These are phyloP conservation scores for Dichetophora obliterata DNA, from an alignment of 2,888 invertebrate species.

Conservation along the genomic window DNA sequence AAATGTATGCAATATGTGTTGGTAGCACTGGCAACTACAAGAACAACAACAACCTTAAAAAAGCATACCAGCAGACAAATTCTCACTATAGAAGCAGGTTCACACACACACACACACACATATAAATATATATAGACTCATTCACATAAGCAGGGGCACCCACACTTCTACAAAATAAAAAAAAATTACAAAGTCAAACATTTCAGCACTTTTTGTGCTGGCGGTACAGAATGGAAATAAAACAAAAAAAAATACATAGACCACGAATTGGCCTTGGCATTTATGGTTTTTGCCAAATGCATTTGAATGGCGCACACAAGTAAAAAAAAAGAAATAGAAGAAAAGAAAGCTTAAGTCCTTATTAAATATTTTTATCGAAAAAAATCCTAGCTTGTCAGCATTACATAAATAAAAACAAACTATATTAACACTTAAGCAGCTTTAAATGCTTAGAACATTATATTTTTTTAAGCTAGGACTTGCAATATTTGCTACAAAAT, in stretches of 20 bases:
- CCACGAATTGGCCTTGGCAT: conserved; percentile 24
- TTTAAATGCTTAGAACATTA: too few species aligned
- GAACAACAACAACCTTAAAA: not conserved
- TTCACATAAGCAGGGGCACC: not conserved
- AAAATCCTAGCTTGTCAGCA: too few species aligned
- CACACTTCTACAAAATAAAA: not conserved
- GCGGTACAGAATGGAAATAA: not conserved
- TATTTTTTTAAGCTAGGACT: too few species aligned
- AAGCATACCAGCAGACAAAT: not conserved
- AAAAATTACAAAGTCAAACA: not conserved
- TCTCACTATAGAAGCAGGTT: not conserved
- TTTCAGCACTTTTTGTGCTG: not conserved
- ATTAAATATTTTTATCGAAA: too few species aligned
- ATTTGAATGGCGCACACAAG: not conserved
- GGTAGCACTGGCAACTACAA: conserved; percentile 42
- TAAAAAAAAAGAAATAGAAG: not conserved
- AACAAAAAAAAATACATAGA: not conserved
- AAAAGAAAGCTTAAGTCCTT: not conserved
- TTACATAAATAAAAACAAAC: too few species aligned
- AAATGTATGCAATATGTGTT: conserved; percentile 35
- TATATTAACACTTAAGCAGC: too few species aligned
- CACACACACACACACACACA: conserved; percentile 15
- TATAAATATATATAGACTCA: not conserved
- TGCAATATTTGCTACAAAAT: too few species aligned
- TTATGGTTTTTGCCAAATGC: not conserved